A percentile compares a stretch with the other conserved stretches of the same genome.
Conservation (phyloP, 1,140 invertebrate genomes). For the Aphelinus atriplicis region DNA sequence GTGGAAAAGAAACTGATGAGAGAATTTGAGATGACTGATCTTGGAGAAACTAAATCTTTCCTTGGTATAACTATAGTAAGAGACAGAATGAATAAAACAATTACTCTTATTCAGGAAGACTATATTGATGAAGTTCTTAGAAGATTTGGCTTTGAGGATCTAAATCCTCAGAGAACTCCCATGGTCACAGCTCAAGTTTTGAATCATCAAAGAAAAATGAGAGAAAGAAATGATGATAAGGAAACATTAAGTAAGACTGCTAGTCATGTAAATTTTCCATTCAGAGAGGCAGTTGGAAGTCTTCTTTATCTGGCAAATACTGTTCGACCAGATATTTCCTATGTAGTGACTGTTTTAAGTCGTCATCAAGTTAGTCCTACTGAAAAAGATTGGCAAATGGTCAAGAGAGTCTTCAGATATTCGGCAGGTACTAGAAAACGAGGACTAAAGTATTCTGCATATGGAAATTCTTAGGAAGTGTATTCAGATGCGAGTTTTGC, state of each 20-base stretch:
- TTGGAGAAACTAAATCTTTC: slow-evolving; percentile 20
- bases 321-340: slow-evolving; percentile 64
- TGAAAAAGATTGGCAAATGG: slow-evolving; percentile 25
- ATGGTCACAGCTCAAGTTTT: slow-evolving; percentile 12
- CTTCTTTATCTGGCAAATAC: slow-evolving; percentile 59
- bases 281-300: slow-evolving; percentile 54
- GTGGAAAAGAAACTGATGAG: slow-evolving; percentile 12
- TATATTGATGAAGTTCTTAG: slow-evolving; percentile 19
- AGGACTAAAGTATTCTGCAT: neutral
- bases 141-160: slow-evolving; percentile 23
- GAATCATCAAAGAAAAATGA: slow-evolving; percentile 13
- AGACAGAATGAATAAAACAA: neutral
- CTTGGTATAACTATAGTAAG: slow-evolving; percentile 13
- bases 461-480: neutral
- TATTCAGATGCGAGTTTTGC: slow-evolving; percentile 31
- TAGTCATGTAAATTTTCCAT: slow-evolving; percentile 28
- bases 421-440: slow-evolving; percentile 13
- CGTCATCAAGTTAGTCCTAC: slow-evolving; percentile 32
- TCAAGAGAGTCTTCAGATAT: slow-evolving; percentile 18
- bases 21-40: slow-evolving; percentile 31
- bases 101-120: neutral
- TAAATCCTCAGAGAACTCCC: slow-evolving; percentile 8
- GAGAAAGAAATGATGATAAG: slow-evolving; percentile 5
- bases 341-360: slow-evolving; percentile 41
- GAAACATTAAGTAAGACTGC: neutral